phyloP scores from a whole-genome alignment of 2,113 vertebrate genomes.

The Stigmatopora nigra region DNA sequence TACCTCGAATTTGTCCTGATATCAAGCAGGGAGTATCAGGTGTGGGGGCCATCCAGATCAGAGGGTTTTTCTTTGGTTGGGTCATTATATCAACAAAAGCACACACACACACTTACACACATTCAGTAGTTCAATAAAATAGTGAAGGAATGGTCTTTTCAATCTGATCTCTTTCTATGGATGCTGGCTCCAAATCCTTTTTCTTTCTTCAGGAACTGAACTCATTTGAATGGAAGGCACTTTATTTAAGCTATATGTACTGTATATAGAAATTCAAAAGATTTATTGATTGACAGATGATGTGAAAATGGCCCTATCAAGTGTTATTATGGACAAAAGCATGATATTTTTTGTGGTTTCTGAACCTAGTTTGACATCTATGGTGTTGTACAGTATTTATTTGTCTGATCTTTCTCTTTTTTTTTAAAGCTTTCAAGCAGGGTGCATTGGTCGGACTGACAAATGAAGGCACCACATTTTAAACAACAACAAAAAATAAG shows the following conservation, averaged over 20 bases:
- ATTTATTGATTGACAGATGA: conserved; percentile 44
- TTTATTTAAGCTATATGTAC: conserved; percentile 63
- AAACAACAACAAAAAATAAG: conserved; percentile 52
- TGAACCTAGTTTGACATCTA: conserved; percentile 63
- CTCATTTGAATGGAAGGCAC: conserved; percentile 64
- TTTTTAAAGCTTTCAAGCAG: conserved; percentile 60
- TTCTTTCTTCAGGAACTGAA: conserved; percentile 60
- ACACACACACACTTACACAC: not conserved
- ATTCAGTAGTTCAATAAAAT: not conserved
- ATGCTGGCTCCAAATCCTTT: conserved; percentile 43
- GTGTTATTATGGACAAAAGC: conserved; percentile 53
- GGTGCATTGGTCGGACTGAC: conserved; percentile 64
- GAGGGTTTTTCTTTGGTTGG: conserved; percentile 18
- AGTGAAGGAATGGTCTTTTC: conserved; percentile 13
- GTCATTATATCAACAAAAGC: not conserved
- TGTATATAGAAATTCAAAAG: conserved; percentile 28
- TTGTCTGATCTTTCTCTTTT: conserved; percentile 45
- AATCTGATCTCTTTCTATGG: conserved; percentile 31
- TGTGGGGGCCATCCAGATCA: conserved; percentile 30
- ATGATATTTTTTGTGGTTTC: conserved; percentile 59
- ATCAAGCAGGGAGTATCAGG: conserved; percentile 16
- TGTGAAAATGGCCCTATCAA: conserved; percentile 46
- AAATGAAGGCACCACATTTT: conserved; percentile 37
- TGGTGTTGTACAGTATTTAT: conserved; percentile 80
- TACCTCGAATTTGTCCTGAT: conserved; percentile 47